A percentile compares a stretch with the other conserved stretches of the same genome.
Conservation (phyloP, 1,140 invertebrate genomes). For the Formica selysi region DNA sequence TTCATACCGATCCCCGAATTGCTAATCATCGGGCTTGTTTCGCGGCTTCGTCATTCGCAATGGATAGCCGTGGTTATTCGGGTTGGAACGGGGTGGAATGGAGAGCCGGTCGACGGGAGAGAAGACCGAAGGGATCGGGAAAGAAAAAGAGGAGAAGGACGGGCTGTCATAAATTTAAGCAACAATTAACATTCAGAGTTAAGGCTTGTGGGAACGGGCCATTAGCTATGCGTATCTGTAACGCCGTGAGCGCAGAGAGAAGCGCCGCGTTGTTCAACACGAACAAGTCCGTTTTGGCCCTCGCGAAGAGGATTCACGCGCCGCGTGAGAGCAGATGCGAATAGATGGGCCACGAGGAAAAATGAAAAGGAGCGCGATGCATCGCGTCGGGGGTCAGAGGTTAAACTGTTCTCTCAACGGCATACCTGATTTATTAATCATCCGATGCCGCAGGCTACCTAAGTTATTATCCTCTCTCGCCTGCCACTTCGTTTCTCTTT, state of each 20-base stretch:
- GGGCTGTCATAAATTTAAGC: constrained; percentile 85
- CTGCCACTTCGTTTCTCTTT: constrained; percentile 72
- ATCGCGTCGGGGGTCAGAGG: constrained; percentile 78
- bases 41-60: constrained; percentile 73
- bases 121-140: constrained; percentile 46
- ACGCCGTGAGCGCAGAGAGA: constrained; percentile 70
- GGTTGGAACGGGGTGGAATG: constrained; percentile 68
- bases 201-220: constrained; percentile 77
- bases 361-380: constrained; percentile 76
- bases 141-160: constrained; percentile 57
- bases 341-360: constrained; percentile 60
- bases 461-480: constrained; percentile 76
- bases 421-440: constrained; percentile 83
- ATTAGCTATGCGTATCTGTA: constrained; percentile 75
- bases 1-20: not conserved
- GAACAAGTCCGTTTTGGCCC: constrained; percentile 53
- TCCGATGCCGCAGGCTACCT: constrained; percentile 77
- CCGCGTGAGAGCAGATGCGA: constrained; percentile 57
- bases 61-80: constrained; percentile 77
- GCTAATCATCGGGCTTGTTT: constrained; percentile 81
- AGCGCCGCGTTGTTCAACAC: constrained; percentile 13
- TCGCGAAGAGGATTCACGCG: constrained; percentile 75
- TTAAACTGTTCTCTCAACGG: constrained; percentile 83
- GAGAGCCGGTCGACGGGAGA: constrained; percentile 58
- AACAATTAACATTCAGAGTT: constrained; percentile 84